Conservation (phyloP, 2,113 vertebrate genomes). For the Chinchilla lanigera region DNA sequence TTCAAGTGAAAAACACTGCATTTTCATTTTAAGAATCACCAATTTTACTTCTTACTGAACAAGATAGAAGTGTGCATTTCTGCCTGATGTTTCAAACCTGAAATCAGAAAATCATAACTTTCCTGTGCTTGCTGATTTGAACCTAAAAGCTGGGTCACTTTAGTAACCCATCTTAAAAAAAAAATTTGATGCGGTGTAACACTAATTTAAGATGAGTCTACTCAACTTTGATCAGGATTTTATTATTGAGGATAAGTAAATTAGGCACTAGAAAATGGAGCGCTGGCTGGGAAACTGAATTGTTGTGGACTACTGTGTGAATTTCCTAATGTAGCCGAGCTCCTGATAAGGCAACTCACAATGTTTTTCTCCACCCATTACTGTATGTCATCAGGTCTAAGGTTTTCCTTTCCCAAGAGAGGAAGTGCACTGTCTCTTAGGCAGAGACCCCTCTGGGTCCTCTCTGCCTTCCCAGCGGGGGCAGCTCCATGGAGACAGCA, state of each 20-base stretch:
- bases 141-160: constrained; percentile 10
- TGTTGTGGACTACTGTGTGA: not conserved
- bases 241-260: not conserved
- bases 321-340: not conserved
- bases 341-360: not conserved
- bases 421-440: not conserved
- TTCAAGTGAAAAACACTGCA: constrained; percentile 14
- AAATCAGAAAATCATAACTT: constrained; percentile 31
- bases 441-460: not conserved
- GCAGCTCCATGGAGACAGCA: not conserved
- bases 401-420: not conserved
- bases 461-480: not conserved
- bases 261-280: not conserved
- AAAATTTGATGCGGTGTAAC: not conserved
- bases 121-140: not conserved
- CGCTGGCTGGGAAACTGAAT: not conserved
- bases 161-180: constrained; percentile 9
- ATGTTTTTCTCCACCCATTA: not conserved
- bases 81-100: constrained; percentile 24
- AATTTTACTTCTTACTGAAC: constrained; percentile 39
- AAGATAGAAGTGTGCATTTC: not conserved
- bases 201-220: not conserved
- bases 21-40: constrained; percentile 58
- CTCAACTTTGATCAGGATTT: not conserved
- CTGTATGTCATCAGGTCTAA: not conserved